Evolutionary conservation across 2,888 invertebrate species (phyloP), one percentile per base, ranked within the genome.

Genomic region (Cerastoderma edule): DNA sequence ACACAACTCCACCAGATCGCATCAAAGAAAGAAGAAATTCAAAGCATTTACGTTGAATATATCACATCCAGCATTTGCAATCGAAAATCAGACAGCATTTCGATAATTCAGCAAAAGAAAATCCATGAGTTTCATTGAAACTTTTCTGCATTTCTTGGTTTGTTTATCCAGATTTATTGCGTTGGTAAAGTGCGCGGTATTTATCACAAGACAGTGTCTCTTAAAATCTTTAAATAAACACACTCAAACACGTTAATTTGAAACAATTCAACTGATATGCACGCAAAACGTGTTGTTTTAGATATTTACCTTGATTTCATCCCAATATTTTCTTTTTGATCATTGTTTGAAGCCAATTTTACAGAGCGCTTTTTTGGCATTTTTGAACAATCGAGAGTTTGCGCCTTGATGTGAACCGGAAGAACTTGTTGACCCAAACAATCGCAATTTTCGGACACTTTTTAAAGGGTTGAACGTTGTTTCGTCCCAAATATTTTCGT

Each of bases 361-460:
- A 70, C 69, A 35, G 63, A 66, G 70, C 81, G 81, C 78, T 81
- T 78, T 75, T 75, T 81, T 53, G 81, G 78, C 81, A 81, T 81
- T 67, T 78, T 78, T 66, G 53, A 72, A 69, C 54, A 54, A 33
- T 57, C 53, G 68, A 66, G 72, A 53, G 27, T 75, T 78, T 68
- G 78, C 78, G 78, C 78, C 74, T 64, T 67, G 56, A 35, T 13
- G 57, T 73, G 78, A 68, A 74, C 78, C 74, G 78, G 78, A 78
- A 78, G 72, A 72, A 67, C 60, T 60, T 60, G 35, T 24, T 60
- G 60, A 60, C 60, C 48, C 30, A n/a, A 46, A 46, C 16, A 8
- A 46, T 19, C 46, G 32, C 56, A 32, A 56, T 28, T 30, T 30
- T 16, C n/a, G 24, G 28, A 28, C 10, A 56, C 32, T 44, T 44